Percentiles rank a stretch among this genome's conserved stretches.
These are phyloP conservation scores for Pipistrellus nathusii DNA, from an alignment of 2,797 vertebrate genomes.

Conservation along the genomic window DNA sequence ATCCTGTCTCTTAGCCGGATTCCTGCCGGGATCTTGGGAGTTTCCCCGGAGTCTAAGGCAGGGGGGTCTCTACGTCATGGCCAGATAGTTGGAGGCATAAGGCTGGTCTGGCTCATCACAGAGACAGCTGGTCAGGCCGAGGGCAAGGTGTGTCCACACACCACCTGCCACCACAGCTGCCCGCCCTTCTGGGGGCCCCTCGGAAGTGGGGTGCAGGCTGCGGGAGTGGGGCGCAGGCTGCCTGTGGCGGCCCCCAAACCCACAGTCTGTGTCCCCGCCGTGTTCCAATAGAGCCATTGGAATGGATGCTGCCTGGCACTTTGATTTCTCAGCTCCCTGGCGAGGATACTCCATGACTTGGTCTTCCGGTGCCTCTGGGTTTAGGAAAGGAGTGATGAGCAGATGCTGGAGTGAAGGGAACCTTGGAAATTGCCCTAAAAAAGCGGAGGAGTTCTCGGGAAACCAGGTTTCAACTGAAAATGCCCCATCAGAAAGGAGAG, in stretches of 20 bases:
- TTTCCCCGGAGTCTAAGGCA: not conserved
- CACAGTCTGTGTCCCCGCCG: not conserved
- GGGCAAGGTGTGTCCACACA: not conserved
- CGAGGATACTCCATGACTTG: not conserved
- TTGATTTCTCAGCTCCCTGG: conserved; percentile 46
- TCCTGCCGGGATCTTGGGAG: not conserved
- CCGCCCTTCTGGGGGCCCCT: not conserved
- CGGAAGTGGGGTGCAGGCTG: not conserved
- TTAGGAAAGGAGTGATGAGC: conserved; percentile 39
- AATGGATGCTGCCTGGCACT: not conserved
- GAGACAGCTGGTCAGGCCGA: not conserved
- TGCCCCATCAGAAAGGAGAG: not conserved
- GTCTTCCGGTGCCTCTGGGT: not conserved
- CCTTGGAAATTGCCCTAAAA: conserved; percentile 44
- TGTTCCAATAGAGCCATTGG: conserved; percentile 68
- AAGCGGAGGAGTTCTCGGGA: not conserved
- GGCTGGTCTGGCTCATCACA: not conserved
- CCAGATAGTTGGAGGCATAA: not conserved
- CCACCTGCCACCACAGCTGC: not conserved
- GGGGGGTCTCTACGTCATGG: not conserved
- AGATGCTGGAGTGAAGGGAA: conserved; percentile 2
- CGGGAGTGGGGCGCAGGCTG: not conserved
- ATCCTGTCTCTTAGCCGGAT: not conserved
- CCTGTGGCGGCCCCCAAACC: not conserved
- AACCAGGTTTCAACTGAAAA: not conserved